Base-by-base conservation (phyloP, 1,140 invertebrate species). In the Drosophila kurseongensis region DNA sequence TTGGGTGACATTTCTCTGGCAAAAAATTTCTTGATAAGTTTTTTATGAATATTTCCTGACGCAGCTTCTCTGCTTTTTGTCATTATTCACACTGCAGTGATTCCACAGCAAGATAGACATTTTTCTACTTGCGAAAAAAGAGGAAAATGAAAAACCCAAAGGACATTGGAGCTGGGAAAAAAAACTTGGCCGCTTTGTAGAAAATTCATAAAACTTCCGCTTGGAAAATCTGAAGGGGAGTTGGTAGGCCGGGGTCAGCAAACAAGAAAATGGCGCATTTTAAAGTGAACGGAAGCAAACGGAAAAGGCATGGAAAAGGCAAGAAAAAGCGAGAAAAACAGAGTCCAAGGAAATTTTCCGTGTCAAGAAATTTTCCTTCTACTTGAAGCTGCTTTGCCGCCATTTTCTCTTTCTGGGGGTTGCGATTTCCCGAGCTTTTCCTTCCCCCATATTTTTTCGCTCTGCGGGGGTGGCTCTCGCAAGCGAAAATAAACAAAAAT, bases 181-280 rank as follows among this genome's bases (percentile, higher is more conserved):
- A 84, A 89, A 84, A 89, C 80, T 89, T 89, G 71, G 45, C 66
- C 80, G 84, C 84, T 89, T 89, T 89, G 84, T 89, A 68, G 61
- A 75, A 84, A 89, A 89, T 89, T 89, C 84, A 89, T 89, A 89
- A 89, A 89, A 89, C 84, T 89, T 89, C 84, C 84, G 84, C 77
- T 88, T 80, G 83, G 65, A 18, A 62, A 27, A 62, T 35, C 65
- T 12, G 56, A 13, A 8, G 40, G 32, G 9, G 35, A 14, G 5
- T 13, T 40, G 23, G 41, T 29, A 60, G 72, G 52, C 55, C 56
- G 44, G 61, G 48, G 44, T 69, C 44, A 54, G 85, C 80, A 88
- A 88, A 88, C 84, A 89, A 80, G 80, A 89, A 88, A 89, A 89
- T 89, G 84, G 84, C 84, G 84, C 84, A 89, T 89, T 89, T 89